Evolutionary conservation across 1,140 invertebrate genomes (phyloP).

Genomic region (Ostrea denselamellosa): DNA sequence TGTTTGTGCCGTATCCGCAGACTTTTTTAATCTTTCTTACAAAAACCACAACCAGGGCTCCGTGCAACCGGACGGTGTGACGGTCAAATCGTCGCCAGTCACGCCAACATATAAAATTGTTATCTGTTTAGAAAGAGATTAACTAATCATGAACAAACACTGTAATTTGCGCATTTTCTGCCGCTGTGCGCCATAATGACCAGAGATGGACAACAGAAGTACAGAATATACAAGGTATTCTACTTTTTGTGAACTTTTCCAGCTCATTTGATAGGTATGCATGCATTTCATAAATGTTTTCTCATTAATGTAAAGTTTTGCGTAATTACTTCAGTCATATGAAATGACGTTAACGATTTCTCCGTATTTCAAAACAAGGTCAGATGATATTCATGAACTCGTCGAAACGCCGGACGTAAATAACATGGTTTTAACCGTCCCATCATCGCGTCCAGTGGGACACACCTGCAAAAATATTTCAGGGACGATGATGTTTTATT

Average conservation of each 20-base stretch:
- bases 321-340: neutral
- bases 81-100: neutral
- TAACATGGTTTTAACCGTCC: no score
- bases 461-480: neutral
- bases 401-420: no score
- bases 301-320: neutral
- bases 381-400: neutral
- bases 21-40: neutral
- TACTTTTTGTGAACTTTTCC: neutral
- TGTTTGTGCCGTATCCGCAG: neutral
- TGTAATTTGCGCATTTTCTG: neutral
- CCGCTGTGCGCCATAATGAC: neutral
- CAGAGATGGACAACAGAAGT: conserved; percentile 9
- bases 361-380: neutral
- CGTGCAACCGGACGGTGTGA: neutral
- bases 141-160: conserved; percentile 27
- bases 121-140: conserved; percentile 6
- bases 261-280: neutral
- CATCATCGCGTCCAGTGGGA: neutral
- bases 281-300: neutral
- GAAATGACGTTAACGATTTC: neutral
- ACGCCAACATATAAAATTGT: neutral
- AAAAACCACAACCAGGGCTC: neutral
- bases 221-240: conserved; percentile 3
- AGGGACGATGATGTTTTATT: neutral